These are phyloP conservation scores for Wiebesia pumilae DNA, from an alignment of 1,140 invertebrate species.

Conservation along the genomic window DNA sequence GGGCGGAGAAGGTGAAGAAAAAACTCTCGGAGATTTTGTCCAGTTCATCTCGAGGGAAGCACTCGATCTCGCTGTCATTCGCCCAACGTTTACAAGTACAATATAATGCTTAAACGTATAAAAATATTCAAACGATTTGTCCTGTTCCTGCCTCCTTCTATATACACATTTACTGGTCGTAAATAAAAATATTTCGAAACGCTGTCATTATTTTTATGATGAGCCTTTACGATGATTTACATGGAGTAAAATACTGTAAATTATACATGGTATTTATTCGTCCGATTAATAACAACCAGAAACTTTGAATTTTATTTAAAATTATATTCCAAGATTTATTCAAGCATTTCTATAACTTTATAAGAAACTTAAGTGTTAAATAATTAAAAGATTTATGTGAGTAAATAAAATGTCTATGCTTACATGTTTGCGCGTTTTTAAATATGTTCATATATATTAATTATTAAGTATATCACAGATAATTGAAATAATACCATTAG, in stretches of 20 bases:
- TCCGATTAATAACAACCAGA: background rate
- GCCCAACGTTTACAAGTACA: conserved; percentile 20
- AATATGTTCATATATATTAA: background rate
- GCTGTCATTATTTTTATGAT: conserved; percentile 46
- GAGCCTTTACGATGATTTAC: conserved; percentile 13
- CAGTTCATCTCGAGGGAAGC: conserved; percentile 52
- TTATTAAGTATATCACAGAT: background rate
- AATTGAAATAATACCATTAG: too few relatives aligned
- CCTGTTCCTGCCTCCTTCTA: background rate
- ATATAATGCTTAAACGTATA: background rate
- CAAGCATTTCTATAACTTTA: background rate
- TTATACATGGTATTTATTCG: conserved; percentile 21
- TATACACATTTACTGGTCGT: background rate
- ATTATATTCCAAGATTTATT: background rate
- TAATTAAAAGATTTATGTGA: background rate
- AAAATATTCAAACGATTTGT: conserved; percentile 18
- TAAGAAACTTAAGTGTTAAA: background rate
- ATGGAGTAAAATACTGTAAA: background rate
- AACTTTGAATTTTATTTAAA: background rate
- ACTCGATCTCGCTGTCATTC: conserved; percentile 59
- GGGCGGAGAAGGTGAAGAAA: conserved; percentile 43
- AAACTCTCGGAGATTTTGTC: conserved; percentile 49
- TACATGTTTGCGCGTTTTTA: background rate
- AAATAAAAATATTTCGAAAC: conserved; percentile 45
- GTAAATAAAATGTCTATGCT: background rate